Evolutionary conservation across 2,113 vertebrate genomes (phyloP).

Genomic region (Eptesicus fuscus): DNA sequence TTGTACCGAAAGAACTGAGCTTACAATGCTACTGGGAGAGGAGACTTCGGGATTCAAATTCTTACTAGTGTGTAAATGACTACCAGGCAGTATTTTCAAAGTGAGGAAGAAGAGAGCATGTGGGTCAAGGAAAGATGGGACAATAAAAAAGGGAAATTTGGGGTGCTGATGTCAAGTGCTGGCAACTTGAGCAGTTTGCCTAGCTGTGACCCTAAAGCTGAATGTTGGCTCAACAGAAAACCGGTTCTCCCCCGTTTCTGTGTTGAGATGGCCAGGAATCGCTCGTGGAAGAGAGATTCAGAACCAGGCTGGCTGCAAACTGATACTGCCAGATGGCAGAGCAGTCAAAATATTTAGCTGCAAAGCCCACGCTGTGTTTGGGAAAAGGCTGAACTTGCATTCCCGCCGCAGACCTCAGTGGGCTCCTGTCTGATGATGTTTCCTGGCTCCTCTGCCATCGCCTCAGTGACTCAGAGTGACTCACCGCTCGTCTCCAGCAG

Average conservation of each 20-base stretch:
- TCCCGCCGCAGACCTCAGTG: neutral
- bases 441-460: neutral
- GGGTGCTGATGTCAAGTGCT: neutral
- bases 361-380: neutral
- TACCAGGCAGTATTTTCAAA: neutral
- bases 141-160: neutral
- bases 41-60: neutral
- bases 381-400: neutral
- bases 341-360: conserved; percentile 27
- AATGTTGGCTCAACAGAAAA: neutral
- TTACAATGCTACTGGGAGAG: neutral
- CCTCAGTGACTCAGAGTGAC: neutral
- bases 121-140: neutral
- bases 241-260: neutral
- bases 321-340: conserved; percentile 8
- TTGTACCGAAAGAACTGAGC: neutral
- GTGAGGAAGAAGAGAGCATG: neutral
- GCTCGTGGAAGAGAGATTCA: neutral
- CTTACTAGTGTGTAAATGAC: neutral
- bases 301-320: neutral
- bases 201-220: neutral
- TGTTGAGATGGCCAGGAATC: neutral
- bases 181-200: no score
- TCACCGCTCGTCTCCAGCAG: neutral
- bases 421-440: neutral